Conservation (phyloP, 2,113 vertebrate species). For the Silurus meridionalis region DNA sequence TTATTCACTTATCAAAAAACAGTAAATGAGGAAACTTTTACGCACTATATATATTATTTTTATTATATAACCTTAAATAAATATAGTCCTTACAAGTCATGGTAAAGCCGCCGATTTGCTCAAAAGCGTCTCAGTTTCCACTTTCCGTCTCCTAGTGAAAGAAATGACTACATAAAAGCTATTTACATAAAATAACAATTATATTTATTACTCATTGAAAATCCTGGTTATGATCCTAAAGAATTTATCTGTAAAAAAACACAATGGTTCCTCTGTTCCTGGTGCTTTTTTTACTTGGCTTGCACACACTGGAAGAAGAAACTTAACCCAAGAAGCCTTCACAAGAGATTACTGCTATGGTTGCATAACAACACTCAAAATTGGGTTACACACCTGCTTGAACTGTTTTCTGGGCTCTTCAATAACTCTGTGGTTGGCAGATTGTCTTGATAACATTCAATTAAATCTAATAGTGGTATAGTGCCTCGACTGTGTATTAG, state of each 20-base stretch:
- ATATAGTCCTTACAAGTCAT: constrained; percentile 49
- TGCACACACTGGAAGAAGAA: not conserved
- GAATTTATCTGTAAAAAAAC: not conserved
- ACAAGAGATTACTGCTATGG: not conserved
- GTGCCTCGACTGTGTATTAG: not conserved
- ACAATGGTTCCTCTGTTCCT: not conserved
- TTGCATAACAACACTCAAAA: not conserved
- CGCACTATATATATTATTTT: not conserved
- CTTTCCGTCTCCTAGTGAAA: not conserved
- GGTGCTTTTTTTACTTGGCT: not conserved
- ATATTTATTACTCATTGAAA: not conserved
- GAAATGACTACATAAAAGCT: not conserved
- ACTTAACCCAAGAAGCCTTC: not conserved
- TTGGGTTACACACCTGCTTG: not conserved
- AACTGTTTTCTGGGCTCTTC: too few relatives aligned
- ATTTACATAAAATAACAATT: not conserved
- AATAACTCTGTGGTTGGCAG: too few relatives aligned
- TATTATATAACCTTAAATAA: not conserved
- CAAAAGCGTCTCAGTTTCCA: not conserved
- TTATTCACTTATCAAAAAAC: constrained; percentile 77
- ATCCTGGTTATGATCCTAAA: not conserved
- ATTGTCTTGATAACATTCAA: not conserved
- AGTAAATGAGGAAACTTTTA: not conserved
- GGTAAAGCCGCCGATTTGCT: not conserved
- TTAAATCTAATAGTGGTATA: not conserved